Conservation (phyloP, 1,140 invertebrate species). For the Tetramorium alpestre region DNA sequence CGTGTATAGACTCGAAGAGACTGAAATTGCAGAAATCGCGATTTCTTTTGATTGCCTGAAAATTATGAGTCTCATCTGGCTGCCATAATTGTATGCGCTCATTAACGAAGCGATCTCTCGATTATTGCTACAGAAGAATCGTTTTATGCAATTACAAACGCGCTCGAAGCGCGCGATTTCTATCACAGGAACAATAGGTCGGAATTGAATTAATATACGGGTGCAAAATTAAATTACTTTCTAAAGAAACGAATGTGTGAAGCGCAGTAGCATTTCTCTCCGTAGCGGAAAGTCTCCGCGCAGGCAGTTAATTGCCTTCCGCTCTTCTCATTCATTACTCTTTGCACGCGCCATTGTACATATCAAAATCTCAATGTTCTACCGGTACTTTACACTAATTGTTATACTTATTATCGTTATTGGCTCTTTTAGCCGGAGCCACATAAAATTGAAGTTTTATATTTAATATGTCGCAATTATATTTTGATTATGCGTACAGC, state of each 20-base stretch:
- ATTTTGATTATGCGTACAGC: neutral
- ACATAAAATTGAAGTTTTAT: conserved; percentile 11
- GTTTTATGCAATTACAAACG: conserved; percentile 21
- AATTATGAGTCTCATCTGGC: conserved; percentile 23
- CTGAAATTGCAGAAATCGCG: neutral
- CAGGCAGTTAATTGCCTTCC: conserved; percentile 26
- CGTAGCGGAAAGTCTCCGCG: conserved; percentile 11
- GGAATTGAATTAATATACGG: conserved; percentile 45
- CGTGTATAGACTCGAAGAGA: neutral
- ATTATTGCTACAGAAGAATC: neutral
- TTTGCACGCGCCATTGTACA: conserved; percentile 24
- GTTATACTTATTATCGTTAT: conserved; percentile 7
- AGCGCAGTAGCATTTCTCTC: conserved; percentile 7
- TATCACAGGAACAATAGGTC: conserved; percentile 22
- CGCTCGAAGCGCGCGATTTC: neutral
- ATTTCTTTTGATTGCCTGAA: conserved; percentile 29
- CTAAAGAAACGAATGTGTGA: conserved; percentile 6
- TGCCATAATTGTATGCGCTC: neutral
- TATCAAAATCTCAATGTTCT: conserved; percentile 29
- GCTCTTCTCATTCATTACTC: conserved; percentile 38
- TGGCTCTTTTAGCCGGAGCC: neutral
- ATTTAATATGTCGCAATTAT: neutral
- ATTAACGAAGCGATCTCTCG: conserved; percentile 19
- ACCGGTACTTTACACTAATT: conserved; percentile 13
- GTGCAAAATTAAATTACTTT: conserved; percentile 40